These are phyloP conservation scores for Agelastica alni DNA, from an alignment of 2,888 invertebrate genomes.

Conservation along the genomic window DNA sequence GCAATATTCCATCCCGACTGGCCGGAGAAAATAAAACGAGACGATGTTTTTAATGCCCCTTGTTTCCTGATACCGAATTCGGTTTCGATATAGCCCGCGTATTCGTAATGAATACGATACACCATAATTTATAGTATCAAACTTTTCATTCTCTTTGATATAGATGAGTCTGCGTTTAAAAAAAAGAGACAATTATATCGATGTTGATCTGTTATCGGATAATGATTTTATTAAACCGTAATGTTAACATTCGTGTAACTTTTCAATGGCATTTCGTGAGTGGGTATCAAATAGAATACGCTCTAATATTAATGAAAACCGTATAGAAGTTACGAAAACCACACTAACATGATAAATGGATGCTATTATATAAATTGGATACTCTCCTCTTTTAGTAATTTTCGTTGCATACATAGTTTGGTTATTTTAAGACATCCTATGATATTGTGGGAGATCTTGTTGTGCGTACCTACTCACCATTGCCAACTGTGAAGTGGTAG, in stretches of 20 bases:
- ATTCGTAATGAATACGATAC: slow-evolving; percentile 34
- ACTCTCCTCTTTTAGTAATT: too few relatives aligned
- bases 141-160: slow-evolving; percentile 26
- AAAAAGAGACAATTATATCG: background rate
- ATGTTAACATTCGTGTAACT: background rate
- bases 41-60: slow-evolving; percentile 33
- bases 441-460: too few relatives aligned
- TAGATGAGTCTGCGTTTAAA: background rate
- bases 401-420: too few relatives aligned
- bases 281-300: too few relatives aligned
- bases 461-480: too few relatives aligned
- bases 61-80: slow-evolving; percentile 34
- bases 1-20: slow-evolving; percentile 32
- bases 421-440: too few relatives aligned
- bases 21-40: slow-evolving; percentile 29
- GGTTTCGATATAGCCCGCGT: slow-evolving; percentile 31
- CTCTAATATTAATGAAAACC: too few relatives aligned
- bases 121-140: slow-evolving; percentile 32
- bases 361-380: too few relatives aligned
- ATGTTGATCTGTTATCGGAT: background rate
- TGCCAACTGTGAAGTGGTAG: too few relatives aligned
- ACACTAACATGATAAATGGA: too few relatives aligned
- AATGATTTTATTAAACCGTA: background rate
- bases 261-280: too few relatives aligned
- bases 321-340: too few relatives aligned